phyloP scores from a whole-genome alignment of 2,888 invertebrate genomes.

The Chrysotoxum bicinctum region DNA sequence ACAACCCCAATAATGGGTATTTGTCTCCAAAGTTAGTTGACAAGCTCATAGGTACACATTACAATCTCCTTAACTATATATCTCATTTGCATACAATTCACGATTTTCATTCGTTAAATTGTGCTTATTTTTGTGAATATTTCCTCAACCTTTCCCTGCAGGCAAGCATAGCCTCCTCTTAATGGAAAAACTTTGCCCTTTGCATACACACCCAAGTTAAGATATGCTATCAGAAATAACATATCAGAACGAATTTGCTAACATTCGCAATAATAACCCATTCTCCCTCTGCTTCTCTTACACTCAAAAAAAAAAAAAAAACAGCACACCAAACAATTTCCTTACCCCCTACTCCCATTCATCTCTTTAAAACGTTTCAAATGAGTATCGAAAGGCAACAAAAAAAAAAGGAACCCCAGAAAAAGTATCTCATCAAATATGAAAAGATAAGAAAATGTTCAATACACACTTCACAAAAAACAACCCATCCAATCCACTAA shows the following conservation, averaged over 20 bases:
- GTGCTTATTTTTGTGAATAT: conserved; percentile 41
- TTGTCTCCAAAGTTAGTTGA: no score
- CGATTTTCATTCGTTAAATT: conserved; percentile 61
- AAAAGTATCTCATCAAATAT: conserved; percentile 67
- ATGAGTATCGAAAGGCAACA: conserved; percentile 33
- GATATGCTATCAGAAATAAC: conserved; percentile 57
- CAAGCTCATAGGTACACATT: background rate
- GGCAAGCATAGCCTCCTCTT: background rate
- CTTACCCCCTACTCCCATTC: background rate
- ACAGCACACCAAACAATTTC: conserved; percentile 18
- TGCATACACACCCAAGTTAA: background rate
- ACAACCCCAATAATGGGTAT: no score
- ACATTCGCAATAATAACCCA: conserved; percentile 61
- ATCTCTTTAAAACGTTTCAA: conserved; percentile 19
- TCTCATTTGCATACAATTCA: conserved; percentile 66
- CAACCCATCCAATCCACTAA: background rate
- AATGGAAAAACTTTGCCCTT: background rate
- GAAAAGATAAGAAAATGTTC: conserved; percentile 64
- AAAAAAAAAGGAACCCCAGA: conserved; percentile 24
- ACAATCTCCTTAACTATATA: conserved; percentile 17
- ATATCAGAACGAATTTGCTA: conserved; percentile 60
- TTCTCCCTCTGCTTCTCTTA: background rate
- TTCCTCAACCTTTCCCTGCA: background rate
- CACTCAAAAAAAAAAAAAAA: background rate
- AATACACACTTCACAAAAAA: conserved; percentile 59